Evolutionary conservation across 2,888 invertebrate genomes (phyloP).

Genomic region (Cephus pulcher): DNA sequence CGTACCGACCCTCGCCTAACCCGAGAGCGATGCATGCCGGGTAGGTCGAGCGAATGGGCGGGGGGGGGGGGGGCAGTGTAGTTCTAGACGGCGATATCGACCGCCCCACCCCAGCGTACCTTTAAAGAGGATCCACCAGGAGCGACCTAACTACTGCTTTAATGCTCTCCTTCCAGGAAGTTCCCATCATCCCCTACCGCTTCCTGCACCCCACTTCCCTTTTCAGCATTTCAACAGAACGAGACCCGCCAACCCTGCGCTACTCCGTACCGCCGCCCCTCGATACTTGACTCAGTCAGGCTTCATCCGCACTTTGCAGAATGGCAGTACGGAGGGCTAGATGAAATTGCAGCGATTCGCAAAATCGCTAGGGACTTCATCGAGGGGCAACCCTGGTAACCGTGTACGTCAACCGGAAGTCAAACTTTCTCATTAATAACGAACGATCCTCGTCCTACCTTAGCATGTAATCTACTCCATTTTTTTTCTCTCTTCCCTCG

Average conservation of each 20-base stretch:
- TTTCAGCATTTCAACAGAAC: neutral
- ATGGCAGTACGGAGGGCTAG: neutral
- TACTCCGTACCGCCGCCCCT: neutral
- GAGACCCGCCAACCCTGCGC: neutral
- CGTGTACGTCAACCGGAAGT: neutral
- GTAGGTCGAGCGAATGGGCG: neutral
- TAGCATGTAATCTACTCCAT: neutral
- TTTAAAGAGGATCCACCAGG: slow-evolving; percentile 43
- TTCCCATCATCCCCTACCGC: neutral
- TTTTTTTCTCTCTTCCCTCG: neutral
- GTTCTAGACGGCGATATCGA: slow-evolving; percentile 54
- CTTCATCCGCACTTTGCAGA: neutral
- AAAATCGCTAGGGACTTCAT: neutral
- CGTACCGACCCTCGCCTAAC: slow-evolving; percentile 13
- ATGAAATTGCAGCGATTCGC: neutral
- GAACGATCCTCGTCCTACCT: neutral
- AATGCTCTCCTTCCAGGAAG: slow-evolving; percentile 20
- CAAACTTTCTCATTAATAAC: neutral
- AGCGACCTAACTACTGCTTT: slow-evolving; percentile 36
- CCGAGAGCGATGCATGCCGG: slow-evolving; percentile 15
- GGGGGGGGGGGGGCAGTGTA: neutral
- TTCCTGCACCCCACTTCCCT: neutral
- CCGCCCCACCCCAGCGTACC: slow-evolving; percentile 26
- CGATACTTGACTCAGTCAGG: neutral
- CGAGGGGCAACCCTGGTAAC: neutral